phyloP scores from a whole-genome alignment of 2,888 invertebrate species.

The Danaus chrysippus region DNA sequence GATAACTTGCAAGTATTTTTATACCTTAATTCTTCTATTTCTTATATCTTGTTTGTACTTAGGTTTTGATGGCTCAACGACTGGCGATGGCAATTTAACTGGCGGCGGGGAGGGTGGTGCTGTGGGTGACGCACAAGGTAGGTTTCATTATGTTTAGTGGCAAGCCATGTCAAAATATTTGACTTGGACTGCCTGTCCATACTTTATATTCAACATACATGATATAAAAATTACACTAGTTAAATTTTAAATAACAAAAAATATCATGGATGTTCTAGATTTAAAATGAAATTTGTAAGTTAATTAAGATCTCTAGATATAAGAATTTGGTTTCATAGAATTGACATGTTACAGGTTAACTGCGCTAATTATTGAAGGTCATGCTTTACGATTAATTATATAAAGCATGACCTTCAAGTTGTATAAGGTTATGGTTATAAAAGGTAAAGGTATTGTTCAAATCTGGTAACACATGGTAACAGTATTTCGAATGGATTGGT shows the following conservation, averaged over 20 bases:
- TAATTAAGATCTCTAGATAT: conserved; percentile 33
- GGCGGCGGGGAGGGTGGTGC: conserved; percentile 74
- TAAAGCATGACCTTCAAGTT: background rate
- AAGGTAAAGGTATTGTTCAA: background rate
- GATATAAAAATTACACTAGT: conserved; percentile 28
- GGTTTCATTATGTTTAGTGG: conserved; percentile 53
- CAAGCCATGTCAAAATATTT: conserved; percentile 28
- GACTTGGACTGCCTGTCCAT: conserved; percentile 24
- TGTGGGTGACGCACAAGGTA: conserved; percentile 79
- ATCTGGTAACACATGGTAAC: background rate
- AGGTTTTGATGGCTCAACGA: conserved; percentile 75
- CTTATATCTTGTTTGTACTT: conserved; percentile 3
- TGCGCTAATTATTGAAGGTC: conserved; percentile 1
- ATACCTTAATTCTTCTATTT: background rate
- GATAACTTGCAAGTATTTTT: background rate
- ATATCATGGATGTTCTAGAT: conserved; percentile 40
- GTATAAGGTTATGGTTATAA: background rate
- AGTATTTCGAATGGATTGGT: background rate
- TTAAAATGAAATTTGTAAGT: conserved; percentile 74
- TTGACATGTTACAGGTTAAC: conserved; percentile 35
- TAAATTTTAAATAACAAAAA: background rate
- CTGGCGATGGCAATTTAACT: conserved; percentile 74
- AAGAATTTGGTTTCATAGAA: conserved; percentile 28
- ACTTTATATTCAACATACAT: conserved; percentile 27
- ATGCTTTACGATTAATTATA: background rate